Evolutionary conservation across 1,140 invertebrate species (phyloP).

Genomic region (Micrasema longulum): DNA sequence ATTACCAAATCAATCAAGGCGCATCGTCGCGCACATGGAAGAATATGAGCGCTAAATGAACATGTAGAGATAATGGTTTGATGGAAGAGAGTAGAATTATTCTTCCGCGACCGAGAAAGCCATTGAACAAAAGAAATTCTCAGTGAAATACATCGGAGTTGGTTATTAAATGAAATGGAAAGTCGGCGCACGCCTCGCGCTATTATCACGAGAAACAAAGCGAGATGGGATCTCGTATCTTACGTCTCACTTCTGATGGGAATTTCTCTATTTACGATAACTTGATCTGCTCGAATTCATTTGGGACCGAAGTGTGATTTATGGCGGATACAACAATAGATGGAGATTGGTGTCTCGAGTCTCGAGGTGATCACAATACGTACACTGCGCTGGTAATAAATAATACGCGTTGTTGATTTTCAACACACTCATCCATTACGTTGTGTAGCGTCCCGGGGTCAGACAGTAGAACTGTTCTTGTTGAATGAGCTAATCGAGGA

Average conservation of each 20-base stretch:
- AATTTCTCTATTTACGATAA: conserved; percentile 15
- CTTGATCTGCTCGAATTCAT: conserved; percentile 16
- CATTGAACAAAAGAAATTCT: conserved; percentile 43
- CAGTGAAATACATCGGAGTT: conserved; percentile 39
- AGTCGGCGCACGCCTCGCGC: conserved; percentile 30
- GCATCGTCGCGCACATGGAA: conserved; percentile 10
- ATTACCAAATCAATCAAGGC: conserved; percentile 28
- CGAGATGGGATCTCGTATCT: conserved; percentile 26
- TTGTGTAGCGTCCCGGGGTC: too few species aligned
- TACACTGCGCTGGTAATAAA: not conserved
- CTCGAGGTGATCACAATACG: not conserved
- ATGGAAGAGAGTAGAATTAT: conserved; percentile 24
- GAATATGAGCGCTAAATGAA: conserved; percentile 5
- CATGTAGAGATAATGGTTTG: conserved; percentile 12
- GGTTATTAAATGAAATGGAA: conserved; percentile 46
- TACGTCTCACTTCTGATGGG: conserved; percentile 1
- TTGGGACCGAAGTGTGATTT: conserved; percentile 23
- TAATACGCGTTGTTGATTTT: not conserved
- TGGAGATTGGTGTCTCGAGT: conserved; percentile 14
- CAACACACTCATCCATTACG: not conserved
- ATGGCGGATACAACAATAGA: conserved; percentile 9
- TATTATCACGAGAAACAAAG: conserved; percentile 34
- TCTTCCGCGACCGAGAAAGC: conserved; percentile 38
- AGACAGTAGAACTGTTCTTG: not conserved
- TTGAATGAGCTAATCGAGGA: not conserved